These are phyloP conservation scores for Ceratosolen solmsi DNA, from an alignment of 1,140 invertebrate genomes.

Conservation along the genomic window DNA sequence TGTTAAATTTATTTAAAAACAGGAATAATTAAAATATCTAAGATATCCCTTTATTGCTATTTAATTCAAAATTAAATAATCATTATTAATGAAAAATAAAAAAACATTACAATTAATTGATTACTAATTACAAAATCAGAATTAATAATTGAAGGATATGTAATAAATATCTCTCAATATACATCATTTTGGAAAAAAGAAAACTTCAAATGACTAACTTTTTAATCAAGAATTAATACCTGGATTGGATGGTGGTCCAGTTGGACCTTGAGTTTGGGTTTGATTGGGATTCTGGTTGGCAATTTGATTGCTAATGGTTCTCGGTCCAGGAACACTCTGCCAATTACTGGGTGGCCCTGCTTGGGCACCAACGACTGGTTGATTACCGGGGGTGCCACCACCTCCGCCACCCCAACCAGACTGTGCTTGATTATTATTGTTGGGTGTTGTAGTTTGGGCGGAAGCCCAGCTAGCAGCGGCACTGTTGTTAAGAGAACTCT, in stretches of 20 bases:
- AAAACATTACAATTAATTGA: too few species aligned
- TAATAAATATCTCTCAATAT: too few species aligned
- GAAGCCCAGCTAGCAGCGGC: conserved; percentile 82
- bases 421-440: conserved; percentile 76
- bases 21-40: too few species aligned
- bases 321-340: conserved; percentile 46
- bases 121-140: too few species aligned
- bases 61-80: too few species aligned
- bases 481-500: conserved; percentile 83
- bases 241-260: conserved; percentile 67
- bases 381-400: conserved; percentile 64
- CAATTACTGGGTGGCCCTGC: conserved; percentile 35
- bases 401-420: conserved; percentile 72
- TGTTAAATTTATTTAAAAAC: background rate
- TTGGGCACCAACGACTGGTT: conserved; percentile 57
- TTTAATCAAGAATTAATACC: conserved; percentile 44
- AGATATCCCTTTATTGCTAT: too few species aligned
- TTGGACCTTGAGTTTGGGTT: conserved; percentile 68
- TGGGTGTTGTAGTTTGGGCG: conserved; percentile 77
- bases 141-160: too few species aligned
- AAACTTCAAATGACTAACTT: too few species aligned
- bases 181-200: too few species aligned
- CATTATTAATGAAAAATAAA: too few species aligned
- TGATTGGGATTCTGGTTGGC: conserved; percentile 68
- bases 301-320: conserved; percentile 67